These are phyloP conservation scores for Drosophila lacertosa DNA, from an alignment of 1,140 invertebrate species.

Conservation along the genomic window DNA sequence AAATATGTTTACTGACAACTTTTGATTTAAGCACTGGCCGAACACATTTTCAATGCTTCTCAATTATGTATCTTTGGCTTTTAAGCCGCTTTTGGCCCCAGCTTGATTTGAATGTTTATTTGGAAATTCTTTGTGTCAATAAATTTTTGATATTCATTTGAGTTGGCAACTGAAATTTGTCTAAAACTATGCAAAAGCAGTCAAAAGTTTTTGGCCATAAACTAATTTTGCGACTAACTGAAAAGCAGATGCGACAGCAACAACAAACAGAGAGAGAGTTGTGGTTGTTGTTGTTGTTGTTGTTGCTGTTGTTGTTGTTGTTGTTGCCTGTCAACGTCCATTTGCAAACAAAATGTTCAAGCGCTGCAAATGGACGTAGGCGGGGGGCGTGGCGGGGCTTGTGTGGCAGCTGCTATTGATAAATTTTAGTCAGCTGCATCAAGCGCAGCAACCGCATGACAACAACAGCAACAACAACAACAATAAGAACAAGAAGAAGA, in stretches of 20 bases:
- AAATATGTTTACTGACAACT: not conserved
- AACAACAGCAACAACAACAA: no score
- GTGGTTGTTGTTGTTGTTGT: slow-evolving; percentile 8
- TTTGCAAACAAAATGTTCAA: slow-evolving; percentile 50
- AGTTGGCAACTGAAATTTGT: slow-evolving; percentile 7
- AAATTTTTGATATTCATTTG: slow-evolving; percentile 11
- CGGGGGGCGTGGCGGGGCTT: not conserved
- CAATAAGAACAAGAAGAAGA: not conserved
- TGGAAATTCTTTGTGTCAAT: not conserved
- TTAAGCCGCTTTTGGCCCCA: not conserved
- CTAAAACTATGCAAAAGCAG: not conserved
- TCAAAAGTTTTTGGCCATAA: slow-evolving; percentile 28
- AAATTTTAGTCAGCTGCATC: slow-evolving; percentile 26
- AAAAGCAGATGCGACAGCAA: slow-evolving; percentile 6
- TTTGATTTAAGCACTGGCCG: not conserved
- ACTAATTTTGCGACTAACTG: slow-evolving; percentile 45
- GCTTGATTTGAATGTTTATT: not conserved
- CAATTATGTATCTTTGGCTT: not conserved
- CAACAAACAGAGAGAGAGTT: slow-evolving; percentile 27
- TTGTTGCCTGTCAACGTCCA: slow-evolving; percentile 62
- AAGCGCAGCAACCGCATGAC: slow-evolving; percentile 15
- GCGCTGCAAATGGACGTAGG: not conserved
- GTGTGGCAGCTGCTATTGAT: not conserved
- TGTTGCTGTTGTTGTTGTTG: slow-evolving; percentile 7
- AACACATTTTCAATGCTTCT: no score